Evolutionary conservation across 2,888 invertebrate species (phyloP).

Genomic region (Druceiella hillmani): DNA sequence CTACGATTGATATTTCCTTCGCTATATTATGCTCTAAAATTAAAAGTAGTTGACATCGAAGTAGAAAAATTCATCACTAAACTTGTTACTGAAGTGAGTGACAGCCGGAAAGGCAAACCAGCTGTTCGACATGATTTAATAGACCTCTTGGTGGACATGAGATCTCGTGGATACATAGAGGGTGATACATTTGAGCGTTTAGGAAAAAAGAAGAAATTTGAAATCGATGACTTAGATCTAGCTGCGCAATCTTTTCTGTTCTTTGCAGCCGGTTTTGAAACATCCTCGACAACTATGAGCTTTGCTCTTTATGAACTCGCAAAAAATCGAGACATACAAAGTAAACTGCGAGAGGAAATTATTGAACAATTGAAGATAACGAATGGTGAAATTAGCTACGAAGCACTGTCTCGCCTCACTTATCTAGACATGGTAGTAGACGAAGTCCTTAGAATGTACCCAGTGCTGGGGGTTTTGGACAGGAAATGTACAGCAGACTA

Average conservation of each 20-base stretch:
- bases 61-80: not conserved
- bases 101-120: not conserved
- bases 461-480: not conserved
- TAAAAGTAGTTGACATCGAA: not conserved
- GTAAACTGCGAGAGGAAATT: not conserved
- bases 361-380: not conserved
- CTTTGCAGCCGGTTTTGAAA: constrained; percentile 3
- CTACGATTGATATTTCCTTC: not conserved
- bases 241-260: constrained; percentile 1
- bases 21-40: not conserved
- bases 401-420: not conserved
- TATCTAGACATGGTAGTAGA: not conserved
- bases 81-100: not conserved
- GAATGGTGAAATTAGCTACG: not conserved
- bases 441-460: not conserved
- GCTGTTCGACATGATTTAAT: not conserved
- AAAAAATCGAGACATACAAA: not conserved
- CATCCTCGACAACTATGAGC: not conserved
- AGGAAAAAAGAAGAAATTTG: no score
- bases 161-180: no score
- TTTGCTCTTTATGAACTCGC: constrained; percentile 3
- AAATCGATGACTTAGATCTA: not conserved
- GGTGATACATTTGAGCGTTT: no score
- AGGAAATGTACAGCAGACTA: not conserved
- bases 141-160: not conserved